Evolutionary conservation across 2,888 invertebrate species (phyloP).

Genomic region (Epirrhoe alternata): DNA sequence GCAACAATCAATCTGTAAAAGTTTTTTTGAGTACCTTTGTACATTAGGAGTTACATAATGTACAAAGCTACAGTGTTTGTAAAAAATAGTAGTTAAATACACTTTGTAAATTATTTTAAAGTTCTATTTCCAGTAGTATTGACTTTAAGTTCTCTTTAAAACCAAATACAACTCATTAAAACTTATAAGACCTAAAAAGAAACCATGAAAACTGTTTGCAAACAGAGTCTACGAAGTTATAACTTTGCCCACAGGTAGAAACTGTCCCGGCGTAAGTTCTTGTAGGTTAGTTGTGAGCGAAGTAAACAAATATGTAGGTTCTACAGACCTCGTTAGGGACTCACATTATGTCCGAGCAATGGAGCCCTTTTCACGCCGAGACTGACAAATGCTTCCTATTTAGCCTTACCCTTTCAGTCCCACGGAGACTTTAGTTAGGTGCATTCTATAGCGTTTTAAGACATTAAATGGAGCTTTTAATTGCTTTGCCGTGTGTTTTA

Average conservation of each 20-base stretch:
- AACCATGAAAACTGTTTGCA: neutral
- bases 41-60: too few relatives aligned
- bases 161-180: neutral
- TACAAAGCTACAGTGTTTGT: too few relatives aligned
- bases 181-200: neutral
- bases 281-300: constrained; percentile 17
- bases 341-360: constrained; percentile 50
- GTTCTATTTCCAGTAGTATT: neutral
- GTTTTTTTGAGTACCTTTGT: too few relatives aligned
- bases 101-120: too few relatives aligned
- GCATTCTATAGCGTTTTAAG: constrained; percentile 48
- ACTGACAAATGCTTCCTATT: constrained; percentile 57
- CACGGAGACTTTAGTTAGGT: constrained; percentile 47
- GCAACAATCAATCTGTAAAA: too few relatives aligned
- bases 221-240: constrained; percentile 8
- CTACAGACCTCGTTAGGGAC: constrained; percentile 52
- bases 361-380: constrained; percentile 51
- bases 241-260: constrained; percentile 29
- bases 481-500: constrained; percentile 7
- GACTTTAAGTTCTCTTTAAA: neutral
- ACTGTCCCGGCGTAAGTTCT: constrained; percentile 36
- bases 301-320: constrained; percentile 45
- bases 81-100: too few relatives aligned
- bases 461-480: constrained; percentile 44
- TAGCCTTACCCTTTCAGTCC: constrained; percentile 52